phyloP scores from a whole-genome alignment of 2,113 vertebrate species.

The Carassius auratus region DNA sequence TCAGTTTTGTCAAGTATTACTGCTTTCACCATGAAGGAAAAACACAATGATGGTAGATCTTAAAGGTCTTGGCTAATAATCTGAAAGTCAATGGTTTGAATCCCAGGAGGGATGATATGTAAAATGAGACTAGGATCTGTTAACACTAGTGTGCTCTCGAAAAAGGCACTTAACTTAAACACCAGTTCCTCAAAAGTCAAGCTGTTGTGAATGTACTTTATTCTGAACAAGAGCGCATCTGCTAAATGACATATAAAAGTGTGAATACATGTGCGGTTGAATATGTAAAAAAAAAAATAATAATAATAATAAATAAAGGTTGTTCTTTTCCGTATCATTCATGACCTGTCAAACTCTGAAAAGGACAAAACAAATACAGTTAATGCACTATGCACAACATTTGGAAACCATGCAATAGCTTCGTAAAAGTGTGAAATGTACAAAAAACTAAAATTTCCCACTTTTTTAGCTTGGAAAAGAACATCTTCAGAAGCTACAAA shows the following conservation, averaged over 20 bases:
- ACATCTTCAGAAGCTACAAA: neutral
- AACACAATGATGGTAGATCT: neutral
- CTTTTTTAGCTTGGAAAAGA: neutral
- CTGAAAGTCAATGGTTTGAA: neutral
- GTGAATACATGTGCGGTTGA: too few relatives aligned
- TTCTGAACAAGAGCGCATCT: neutral
- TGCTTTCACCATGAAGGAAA: neutral
- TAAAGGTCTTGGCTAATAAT: constrained; percentile 7
- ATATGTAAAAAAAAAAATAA: too few relatives aligned
- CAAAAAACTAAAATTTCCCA: neutral
- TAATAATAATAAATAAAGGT: too few relatives aligned
- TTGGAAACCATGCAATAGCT: neutral
- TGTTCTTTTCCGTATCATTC: too few relatives aligned
- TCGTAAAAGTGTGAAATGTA: neutral
- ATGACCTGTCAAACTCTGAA: too few relatives aligned
- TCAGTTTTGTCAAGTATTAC: neutral
- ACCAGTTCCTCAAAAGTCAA: neutral
- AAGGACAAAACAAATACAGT: too few relatives aligned
- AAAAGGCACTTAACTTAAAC: neutral
- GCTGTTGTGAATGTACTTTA: neutral
- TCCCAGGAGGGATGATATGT: neutral
- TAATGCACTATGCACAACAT: neutral
- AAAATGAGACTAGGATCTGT: neutral
- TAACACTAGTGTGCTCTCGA: neutral
- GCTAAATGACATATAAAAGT: neutral